Evolutionary conservation across 1,140 invertebrate genomes (phyloP).

Genomic region (Drosophila burlai): DNA sequence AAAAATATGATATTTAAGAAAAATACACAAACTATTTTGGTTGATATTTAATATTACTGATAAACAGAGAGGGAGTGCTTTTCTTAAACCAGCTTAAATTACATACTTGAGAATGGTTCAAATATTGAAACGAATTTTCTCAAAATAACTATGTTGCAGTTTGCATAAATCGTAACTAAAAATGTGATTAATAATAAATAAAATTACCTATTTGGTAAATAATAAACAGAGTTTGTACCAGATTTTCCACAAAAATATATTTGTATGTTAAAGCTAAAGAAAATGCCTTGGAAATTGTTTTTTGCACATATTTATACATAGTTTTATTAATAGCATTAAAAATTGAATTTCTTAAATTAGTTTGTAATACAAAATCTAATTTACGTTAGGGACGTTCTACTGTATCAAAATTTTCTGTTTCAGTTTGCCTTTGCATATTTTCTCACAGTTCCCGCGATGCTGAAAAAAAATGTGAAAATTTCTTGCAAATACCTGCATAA

Average conservation of each 20-base stretch:
- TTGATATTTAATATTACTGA: neutral
- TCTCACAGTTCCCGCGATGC: conserved; percentile 49
- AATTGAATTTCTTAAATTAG: neutral
- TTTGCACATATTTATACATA: neutral
- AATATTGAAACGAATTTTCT: neutral
- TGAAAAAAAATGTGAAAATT: conserved; percentile 42
- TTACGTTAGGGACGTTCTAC: neutral
- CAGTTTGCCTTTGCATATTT: conserved; percentile 48
- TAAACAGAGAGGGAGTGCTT: no score
- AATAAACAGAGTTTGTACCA: neutral
- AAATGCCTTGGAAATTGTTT: neutral
- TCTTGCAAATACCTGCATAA: conserved; percentile 51
- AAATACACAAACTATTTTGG: no score
- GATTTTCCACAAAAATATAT: neutral
- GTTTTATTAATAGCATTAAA: neutral
- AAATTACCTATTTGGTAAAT: neutral
- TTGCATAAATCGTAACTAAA: neutral
- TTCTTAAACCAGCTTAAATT: neutral
- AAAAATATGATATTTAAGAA: no score
- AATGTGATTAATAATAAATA: neutral
- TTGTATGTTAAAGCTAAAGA: neutral
- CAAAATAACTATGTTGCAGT: neutral
- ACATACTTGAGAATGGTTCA: neutral
- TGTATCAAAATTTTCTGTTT: conserved; percentile 41
- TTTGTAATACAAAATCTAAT: neutral